A percentile compares a stretch with the other conserved stretches of the same genome.
Evolutionary conservation across 2,797 vertebrate genomes (phyloP).

Genomic region (Rhinatrema bivittatum): DNA sequence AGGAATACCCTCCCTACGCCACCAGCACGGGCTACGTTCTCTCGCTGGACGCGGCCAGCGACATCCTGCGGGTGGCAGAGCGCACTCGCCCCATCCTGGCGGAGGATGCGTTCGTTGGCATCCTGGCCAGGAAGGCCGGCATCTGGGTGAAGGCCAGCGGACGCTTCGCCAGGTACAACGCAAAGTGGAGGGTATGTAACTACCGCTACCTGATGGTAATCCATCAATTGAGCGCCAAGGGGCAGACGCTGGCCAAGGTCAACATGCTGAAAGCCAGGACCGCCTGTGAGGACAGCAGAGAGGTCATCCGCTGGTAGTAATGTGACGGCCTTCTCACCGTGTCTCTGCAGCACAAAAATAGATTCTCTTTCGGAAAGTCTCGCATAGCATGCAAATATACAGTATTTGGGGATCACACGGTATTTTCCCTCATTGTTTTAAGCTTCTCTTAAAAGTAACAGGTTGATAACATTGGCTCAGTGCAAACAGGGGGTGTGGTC

Average conservation of each 20-base stretch:
- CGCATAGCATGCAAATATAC: too few species aligned
- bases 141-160: not conserved
- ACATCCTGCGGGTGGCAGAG: not conserved
- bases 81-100: fast-evolving
- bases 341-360: too few species aligned
- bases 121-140: not conserved
- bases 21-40: conserved; percentile 1
- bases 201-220: conserved; percentile 44
- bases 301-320: conserved; percentile 8
- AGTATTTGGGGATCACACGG: too few species aligned
- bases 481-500: too few species aligned
- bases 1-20: fast-evolving
- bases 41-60: not conserved
- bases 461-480: too few species aligned
- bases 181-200: conserved; percentile 3
- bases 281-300: conserved; percentile 21
- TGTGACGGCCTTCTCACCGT: too few species aligned
- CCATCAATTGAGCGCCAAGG: conserved; percentile 24
- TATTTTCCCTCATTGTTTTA: too few species aligned
- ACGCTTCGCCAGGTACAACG: conserved; percentile 29
- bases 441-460: too few species aligned
- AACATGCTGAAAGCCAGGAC: conserved; percentile 36
- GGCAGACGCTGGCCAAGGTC: conserved; percentile 26
- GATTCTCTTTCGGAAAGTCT: too few species aligned
- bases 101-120: conserved; percentile 13